Evolutionary conservation across 92 coral and sea anemone species (phyloP), one percentile per base, ranked within the genome.

Genomic region (Pocillopora meandrina): DNA sequence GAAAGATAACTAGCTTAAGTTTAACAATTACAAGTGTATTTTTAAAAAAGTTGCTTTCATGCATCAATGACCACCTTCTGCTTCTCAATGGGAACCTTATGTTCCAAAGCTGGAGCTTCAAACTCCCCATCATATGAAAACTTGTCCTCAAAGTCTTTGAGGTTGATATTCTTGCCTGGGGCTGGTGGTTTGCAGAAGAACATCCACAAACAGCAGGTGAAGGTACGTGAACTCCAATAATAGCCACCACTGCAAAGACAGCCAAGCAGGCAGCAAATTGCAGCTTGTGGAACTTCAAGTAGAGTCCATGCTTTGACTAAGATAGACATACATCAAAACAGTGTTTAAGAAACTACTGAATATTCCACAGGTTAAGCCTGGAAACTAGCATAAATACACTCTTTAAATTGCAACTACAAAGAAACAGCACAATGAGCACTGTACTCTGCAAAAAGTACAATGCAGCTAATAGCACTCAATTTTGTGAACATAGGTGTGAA

Each of bases 201-300:
- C 60, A 95, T 94, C 75, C 92, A 92, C 77, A 94, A 75, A 72
- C 99, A 96, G 81, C 95, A 91, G 95, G 92, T 81, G 19, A 91
- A 72, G 12, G 91, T 87, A 10, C 92, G 89, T 23, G 1, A 31
- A 96, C 81, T 23, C 97, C 95, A 26, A 96, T 83, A 59, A 86
- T 57, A 33, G 91, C 86, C 36, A 96, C 88, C 0, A 90, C 86
- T 56, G 89, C 89, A 72, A 96, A 90, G 76, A 96, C 90, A 13
- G 96, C 92, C 88, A 96, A 59, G 26, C 99, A 98, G 47, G 95
- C 97, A 11, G 91, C 99, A 71, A 96, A 94, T 21, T 98, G 99
- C 12, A 96, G 93, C 77, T 89, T 94, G 96, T 87, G 82, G 96
- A 96, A 96, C 17, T 88, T 85, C 7, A 90, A 82, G 90, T 95